phyloP scores from a whole-genome alignment of 2,888 invertebrate genomes.

The Machimus atricapillus region DNA sequence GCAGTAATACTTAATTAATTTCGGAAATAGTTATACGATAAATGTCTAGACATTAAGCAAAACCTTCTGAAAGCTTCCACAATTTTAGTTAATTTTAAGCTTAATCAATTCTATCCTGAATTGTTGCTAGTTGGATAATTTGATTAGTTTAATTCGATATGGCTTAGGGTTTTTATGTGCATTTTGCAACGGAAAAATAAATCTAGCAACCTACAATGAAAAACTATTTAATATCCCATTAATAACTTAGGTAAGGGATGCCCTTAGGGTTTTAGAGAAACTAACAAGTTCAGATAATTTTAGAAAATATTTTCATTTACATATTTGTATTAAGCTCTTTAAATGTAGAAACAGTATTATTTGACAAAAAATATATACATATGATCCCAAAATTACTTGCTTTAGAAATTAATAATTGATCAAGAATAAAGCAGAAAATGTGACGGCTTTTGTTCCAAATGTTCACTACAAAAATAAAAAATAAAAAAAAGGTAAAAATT shows the following conservation, averaged over 20 bases:
- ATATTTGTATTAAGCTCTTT: too few relatives aligned
- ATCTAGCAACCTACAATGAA: not conserved
- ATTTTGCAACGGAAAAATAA: not conserved
- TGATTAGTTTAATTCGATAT: not conserved
- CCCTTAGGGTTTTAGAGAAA: too few relatives aligned
- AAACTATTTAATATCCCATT: not conserved
- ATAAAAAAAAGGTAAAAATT: not conserved
- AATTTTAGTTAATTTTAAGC: not conserved
- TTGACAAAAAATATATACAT: too few relatives aligned
- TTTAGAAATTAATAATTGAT: too few relatives aligned
- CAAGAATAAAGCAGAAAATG: too few relatives aligned
- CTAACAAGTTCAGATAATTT: too few relatives aligned
- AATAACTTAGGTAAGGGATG: too few relatives aligned
- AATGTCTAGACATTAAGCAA: not conserved
- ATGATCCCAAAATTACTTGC: too few relatives aligned
- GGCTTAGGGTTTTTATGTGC: not conserved
- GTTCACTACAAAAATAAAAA: too few relatives aligned
- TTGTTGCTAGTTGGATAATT: not conserved
- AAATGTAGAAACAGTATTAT: too few relatives aligned
- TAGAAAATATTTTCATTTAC: too few relatives aligned
- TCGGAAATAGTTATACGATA: not conserved
- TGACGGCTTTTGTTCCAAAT: too few relatives aligned
- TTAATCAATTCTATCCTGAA: not conserved
- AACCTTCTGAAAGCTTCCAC: not conserved
- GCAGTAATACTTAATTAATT: not conserved